Evolutionary conservation across 2,797 vertebrate species (phyloP).

Genomic region (Dipus sagitta): DNA sequence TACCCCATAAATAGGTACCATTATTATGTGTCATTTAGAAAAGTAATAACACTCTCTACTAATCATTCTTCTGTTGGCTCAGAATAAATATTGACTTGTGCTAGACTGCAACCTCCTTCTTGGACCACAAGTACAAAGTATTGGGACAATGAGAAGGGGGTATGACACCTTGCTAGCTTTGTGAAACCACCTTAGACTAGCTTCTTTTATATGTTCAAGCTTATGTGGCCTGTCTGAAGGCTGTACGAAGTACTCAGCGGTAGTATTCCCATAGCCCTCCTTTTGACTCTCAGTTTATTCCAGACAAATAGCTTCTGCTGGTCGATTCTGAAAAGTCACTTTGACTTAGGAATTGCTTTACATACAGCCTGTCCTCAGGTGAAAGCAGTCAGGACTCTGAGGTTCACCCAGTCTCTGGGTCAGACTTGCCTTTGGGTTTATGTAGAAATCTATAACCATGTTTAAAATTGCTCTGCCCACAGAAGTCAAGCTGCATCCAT

Average conservation of each 20-base stretch:
- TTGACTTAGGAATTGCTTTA: not conserved
- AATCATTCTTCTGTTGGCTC: not conserved
- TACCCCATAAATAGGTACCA: not conserved
- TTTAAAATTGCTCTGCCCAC: not conserved
- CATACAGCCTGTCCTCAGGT: rapidly evolving
- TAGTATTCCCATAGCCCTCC: not conserved
- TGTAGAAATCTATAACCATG: not conserved
- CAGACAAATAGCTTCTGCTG: not conserved
- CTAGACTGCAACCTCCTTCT: not conserved
- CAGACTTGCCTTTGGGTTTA: not conserved
- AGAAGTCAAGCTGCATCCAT: not conserved
- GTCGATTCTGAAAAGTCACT: not conserved
- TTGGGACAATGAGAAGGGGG: not conserved
- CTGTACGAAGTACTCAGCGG: not conserved
- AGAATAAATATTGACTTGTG: rapidly evolving
- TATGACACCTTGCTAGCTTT: not conserved
- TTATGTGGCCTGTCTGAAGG: not conserved
- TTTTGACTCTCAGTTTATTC: not conserved
- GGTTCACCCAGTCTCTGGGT: not conserved
- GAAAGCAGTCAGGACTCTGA: not conserved
- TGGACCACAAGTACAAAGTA: not conserved
- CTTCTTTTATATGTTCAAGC: not conserved
- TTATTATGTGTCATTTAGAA: not conserved
- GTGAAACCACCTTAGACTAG: not conserved
- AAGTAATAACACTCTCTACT: not conserved